Evolutionary conservation across 2,113 vertebrate species (phyloP).

Genomic region (Channa maculata): DNA sequence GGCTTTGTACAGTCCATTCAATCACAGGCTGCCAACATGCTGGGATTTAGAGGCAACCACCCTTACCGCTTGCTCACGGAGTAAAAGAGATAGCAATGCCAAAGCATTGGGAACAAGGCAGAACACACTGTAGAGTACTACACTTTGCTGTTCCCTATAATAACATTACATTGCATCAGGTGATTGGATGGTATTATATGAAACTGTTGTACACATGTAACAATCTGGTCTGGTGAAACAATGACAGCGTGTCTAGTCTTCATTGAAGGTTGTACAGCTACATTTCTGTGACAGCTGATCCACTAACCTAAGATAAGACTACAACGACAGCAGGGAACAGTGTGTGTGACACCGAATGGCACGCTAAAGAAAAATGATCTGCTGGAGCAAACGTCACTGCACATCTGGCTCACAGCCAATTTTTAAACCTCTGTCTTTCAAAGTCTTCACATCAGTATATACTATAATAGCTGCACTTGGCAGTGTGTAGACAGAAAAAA

Average conservation of each 20-base stretch:
- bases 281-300: constrained; percentile 20
- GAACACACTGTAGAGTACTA: constrained; percentile 24
- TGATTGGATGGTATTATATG: constrained; percentile 9
- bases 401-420: constrained; percentile 20
- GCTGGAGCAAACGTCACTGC: constrained; percentile 29
- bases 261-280: constrained; percentile 11
- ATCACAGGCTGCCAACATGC: constrained; percentile 71
- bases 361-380: constrained; percentile 1
- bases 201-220: not conserved
- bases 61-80: constrained; percentile 53
- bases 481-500: constrained; percentile 17
- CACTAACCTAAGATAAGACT: constrained; percentile 9
- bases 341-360: constrained; percentile 11
- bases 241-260: not conserved
- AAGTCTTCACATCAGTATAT: constrained; percentile 28
- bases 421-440: constrained; percentile 12
- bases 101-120: constrained; percentile 39
- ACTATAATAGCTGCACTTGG: constrained; percentile 17
- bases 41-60: constrained; percentile 71
- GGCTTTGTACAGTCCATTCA: constrained; percentile 80
- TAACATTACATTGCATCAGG: constrained; percentile 20
- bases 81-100: constrained; percentile 56
- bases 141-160: constrained; percentile 15
- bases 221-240: constrained; percentile 8
- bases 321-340: not conserved